Evolutionary conservation across 2,797 vertebrate genomes (phyloP), one percentile per base, ranked within the genome.

Genomic region (Sebastes cheni): DNA sequence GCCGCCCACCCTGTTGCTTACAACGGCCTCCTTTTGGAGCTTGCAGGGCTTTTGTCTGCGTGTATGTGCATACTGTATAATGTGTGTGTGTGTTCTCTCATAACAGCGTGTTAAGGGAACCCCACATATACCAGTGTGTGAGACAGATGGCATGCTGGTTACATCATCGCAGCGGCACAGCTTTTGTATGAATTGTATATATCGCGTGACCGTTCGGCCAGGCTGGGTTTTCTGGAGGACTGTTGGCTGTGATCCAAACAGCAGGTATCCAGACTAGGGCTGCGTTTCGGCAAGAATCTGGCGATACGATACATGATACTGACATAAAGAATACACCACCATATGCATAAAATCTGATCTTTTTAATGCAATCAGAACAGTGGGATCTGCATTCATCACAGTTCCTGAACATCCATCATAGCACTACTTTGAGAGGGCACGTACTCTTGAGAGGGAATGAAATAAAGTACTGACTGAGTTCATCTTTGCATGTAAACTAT

Each of bases 111-210:
- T 71, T 59, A 27, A 77, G 75, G 83, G 79, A 76, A 84, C 27
- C 75, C 52, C 46, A 55, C 42, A 77, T 77, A 69, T 78, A 77
- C 83, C 65, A 42, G 61, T 58, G 50, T 14, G 58, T 16, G 42
- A 69, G 83, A 86, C 91, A 88, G 84, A 90, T 91, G 86, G 88
- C 67, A 16, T n/a, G 12, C 20, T 36, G 71, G 54, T 79, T 65
- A 79, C 67, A 66, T 81, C 77, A 82, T 60, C 1, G 7, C 14
- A 58, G 27, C 18, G 4, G 27, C 54, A 64, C 34, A 32, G 66
- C 70, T 77, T 78, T 79, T 62, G 20, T 75, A 46, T 75, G 27
- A 62, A 71, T 77, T 77, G 23, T 76, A 72, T 86, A 78, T 79
- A 62, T 67, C 2, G 2, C 23, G 56, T 65, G 72, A 58, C 68